Conservation (phyloP, 1,140 invertebrate species). For the Caerostris extrusa region DNA sequence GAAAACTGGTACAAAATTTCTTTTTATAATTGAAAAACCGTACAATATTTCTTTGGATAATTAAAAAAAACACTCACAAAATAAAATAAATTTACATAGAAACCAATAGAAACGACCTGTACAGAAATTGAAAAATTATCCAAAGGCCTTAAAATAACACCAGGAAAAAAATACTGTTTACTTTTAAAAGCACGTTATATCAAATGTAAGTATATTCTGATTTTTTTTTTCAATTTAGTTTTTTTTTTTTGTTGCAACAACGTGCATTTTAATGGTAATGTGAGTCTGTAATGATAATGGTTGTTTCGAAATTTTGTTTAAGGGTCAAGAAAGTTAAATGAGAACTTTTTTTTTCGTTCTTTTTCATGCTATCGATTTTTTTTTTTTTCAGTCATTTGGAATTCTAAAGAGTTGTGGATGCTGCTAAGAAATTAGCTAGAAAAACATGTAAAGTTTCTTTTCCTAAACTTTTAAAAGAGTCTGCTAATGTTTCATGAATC, state of each 20-base stretch:
- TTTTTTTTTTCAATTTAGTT: neutral
- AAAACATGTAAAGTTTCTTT: neutral
- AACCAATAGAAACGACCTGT: too few species aligned
- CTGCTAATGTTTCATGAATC: neutral
- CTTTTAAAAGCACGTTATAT: neutral
- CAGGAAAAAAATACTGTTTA: neutral
- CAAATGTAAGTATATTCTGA: conserved; percentile 9
- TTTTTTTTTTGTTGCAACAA: neutral
- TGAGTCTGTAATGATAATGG: conserved; percentile 43
- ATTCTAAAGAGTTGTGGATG: neutral
- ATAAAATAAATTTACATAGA: too few species aligned
- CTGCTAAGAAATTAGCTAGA: neutral
- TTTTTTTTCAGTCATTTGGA: neutral
- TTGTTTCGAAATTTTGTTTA: conserved; percentile 33
- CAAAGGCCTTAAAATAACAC: too few species aligned
- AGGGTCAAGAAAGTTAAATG: conserved; percentile 15
- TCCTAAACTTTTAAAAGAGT: neutral
- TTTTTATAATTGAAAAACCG: too few species aligned
- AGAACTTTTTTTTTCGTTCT: neutral
- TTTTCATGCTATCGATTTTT: conserved; percentile 36
- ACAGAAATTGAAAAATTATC: too few species aligned
- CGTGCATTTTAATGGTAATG: conserved; percentile 12
- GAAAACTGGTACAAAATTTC: too few species aligned
- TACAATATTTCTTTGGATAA: too few species aligned
- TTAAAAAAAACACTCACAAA: too few species aligned